phyloP scores from a whole-genome alignment of 2,797 vertebrate genomes.

The Molossus alvarezi region DNA sequence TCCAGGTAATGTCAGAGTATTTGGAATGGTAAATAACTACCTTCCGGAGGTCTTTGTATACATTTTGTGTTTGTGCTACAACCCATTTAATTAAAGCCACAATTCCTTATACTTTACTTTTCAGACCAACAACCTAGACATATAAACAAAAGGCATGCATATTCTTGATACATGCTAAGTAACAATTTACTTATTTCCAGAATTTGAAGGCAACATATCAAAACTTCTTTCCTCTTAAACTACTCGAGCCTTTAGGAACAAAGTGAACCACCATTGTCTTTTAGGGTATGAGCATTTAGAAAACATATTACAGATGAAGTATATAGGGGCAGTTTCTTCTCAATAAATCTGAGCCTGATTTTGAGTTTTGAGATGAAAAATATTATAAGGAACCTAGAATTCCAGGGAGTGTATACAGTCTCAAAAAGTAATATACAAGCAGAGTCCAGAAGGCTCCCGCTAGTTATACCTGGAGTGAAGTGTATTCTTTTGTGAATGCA shows the following conservation, averaged over 20 bases:
- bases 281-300: not conserved
- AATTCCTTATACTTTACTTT: not conserved
- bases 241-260: not conserved
- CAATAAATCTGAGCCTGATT: not conserved
- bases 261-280: not conserved
- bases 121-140: not conserved
- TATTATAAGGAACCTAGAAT: conserved; percentile 68
- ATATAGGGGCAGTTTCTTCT: not conserved
- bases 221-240: not conserved
- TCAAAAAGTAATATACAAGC: conserved; percentile 80
- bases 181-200: not conserved
- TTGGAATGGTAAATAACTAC: not conserved
- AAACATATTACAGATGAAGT: not conserved
- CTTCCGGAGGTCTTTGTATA: too few species aligned
- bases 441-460: conserved; percentile 73
- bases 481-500: conserved; percentile 76
- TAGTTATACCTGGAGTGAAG: conserved; percentile 62
- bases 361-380: conserved; percentile 65
- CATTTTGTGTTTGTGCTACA: not conserved
- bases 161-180: not conserved
- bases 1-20: not conserved
- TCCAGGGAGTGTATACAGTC: conserved; percentile 66
- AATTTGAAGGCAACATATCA: not conserved
- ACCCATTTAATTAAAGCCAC: not conserved
- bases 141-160: not conserved